These are phyloP conservation scores for Hylyphantes graminicola DNA, from an alignment of 1,140 invertebrate species.

Conservation along the genomic window DNA sequence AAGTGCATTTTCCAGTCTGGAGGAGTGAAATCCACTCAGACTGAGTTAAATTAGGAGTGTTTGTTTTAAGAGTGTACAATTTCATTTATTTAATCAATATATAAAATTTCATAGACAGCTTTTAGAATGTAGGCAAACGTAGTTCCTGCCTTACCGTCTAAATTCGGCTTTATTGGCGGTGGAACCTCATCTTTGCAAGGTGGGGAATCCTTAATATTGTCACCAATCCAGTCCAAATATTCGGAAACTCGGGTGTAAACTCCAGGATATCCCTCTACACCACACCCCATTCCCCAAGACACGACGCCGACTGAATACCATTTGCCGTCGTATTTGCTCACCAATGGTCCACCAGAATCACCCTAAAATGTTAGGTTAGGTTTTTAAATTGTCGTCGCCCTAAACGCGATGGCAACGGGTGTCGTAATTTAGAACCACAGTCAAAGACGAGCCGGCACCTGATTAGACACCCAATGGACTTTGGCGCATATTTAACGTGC, in stretches of 20 bases:
- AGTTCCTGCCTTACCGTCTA: background rate
- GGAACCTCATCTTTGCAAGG: slow-evolving; percentile 25
- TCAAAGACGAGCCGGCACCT: too few species aligned
- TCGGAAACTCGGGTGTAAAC: slow-evolving; percentile 65
- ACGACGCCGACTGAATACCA: slow-evolving; percentile 69
- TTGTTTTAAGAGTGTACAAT: too few species aligned
- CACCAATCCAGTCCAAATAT: slow-evolving; percentile 64
- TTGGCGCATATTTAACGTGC: too few species aligned
- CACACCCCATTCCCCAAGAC: slow-evolving; percentile 70
- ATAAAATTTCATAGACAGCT: background rate
- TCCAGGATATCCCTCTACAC: slow-evolving; percentile 63
- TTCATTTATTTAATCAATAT: background rate
- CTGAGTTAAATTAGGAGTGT: too few species aligned
- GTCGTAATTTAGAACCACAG: too few species aligned
- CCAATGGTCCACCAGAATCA: slow-evolving; percentile 70
- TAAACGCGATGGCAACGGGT: too few species aligned
- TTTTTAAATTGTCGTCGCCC: too few species aligned
- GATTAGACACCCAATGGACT: too few species aligned
- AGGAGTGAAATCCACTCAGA: too few species aligned
- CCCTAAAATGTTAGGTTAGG: slow-evolving; percentile 64
- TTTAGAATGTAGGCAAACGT: background rate
- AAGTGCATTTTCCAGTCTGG: too few species aligned
- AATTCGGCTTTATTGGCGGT: slow-evolving; percentile 25
- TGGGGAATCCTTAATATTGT: slow-evolving; percentile 24
- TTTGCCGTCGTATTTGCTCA: slow-evolving; percentile 64